Evolutionary conservation across 2,113 vertebrate species (phyloP).

Genomic region (Embiotoca jacksoni): DNA sequence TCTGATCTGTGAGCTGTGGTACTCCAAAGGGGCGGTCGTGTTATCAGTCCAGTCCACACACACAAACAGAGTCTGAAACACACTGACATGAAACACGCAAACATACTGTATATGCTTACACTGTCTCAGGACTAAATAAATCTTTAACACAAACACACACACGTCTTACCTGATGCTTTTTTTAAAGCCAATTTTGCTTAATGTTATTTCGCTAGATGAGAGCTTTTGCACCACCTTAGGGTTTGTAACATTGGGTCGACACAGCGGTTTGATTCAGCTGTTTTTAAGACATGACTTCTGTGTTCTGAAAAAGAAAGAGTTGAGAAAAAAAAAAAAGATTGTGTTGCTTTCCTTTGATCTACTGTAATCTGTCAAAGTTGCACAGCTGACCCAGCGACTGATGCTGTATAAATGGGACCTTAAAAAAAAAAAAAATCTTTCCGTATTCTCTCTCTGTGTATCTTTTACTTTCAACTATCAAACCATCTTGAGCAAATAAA

Average conservation of each 20-base stretch:
- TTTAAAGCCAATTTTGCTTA: constrained; percentile 51
- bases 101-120: constrained; percentile 48
- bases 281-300: constrained; percentile 65
- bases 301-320: constrained; percentile 41
- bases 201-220: constrained; percentile 33
- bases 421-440: constrained; percentile 53
- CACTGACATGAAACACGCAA: constrained; percentile 46
- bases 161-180: constrained; percentile 52
- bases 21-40: constrained; percentile 67
- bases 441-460: constrained; percentile 67
- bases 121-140: constrained; percentile 76
- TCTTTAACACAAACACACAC: constrained; percentile 29
- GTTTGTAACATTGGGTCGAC: constrained; percentile 46
- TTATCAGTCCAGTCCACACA: constrained; percentile 47
- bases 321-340: constrained; percentile 36
- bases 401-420: constrained; percentile 49
- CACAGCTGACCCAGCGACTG: constrained; percentile 66
- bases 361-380: constrained; percentile 56
- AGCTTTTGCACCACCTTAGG: constrained; percentile 66
- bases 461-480: constrained; percentile 70
- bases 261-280: constrained; percentile 44
- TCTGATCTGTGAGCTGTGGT: constrained; percentile 47
- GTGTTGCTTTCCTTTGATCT: constrained; percentile 65
- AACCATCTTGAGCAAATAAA: constrained; percentile 83
- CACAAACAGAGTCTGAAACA: constrained; percentile 48